Base-by-base conservation (phyloP, 2,888 invertebrate species). In the Pandemis cinnamomeana region DNA sequence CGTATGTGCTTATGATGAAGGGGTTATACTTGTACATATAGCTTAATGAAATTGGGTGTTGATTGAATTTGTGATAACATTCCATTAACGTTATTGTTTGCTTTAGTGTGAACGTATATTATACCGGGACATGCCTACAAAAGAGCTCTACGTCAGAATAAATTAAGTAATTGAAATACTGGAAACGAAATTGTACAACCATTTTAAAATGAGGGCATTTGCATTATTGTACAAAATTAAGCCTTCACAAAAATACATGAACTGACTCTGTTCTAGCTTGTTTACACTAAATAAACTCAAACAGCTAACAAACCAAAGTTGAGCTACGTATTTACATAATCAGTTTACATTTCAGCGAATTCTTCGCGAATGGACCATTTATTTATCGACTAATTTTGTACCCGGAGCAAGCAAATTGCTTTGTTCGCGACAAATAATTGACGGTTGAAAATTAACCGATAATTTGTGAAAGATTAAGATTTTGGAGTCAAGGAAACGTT, bases 11-110 rank as follows among this genome's bases (percentile, higher is more conserved):
- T 20, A 55, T 20, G 20, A 55, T 55, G 20, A 55, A 55, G 55
- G 55, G 55, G 55, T 55, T 55, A 44, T 44, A 11, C 11, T 3
- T 36, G 4, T 36, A 20, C 20, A 15, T 55, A 60, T 60, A 36
- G 60, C 48, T 51, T n/a, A 41, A 60, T 20, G 71, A 58, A 64
- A 64, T 64, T 71, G 55, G 55, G 64, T 64, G 60, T 70, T 66
- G 71, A 71, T 71, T 60, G 64, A 66, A 66, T 71, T 66, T 71
- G 48, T 66, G 66, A 48, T 71, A 55, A 55, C 20, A 55, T 55
- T 55, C 55, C 55, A 64, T 46, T 71, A 55, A 55, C 15, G 27
- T 13, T 63, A 61, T 42, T 63, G 42, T 67, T 67, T 55, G 55
- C 67, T 55, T 67, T 53, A n/a, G 27, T n/a, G 20, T n/a, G 51